A percentile compares a stretch with the other conserved stretches of the same genome.
Evolutionary conservation across 2,113 vertebrate species (phyloP).

Genomic region (Xyliphius kryptos): DNA sequence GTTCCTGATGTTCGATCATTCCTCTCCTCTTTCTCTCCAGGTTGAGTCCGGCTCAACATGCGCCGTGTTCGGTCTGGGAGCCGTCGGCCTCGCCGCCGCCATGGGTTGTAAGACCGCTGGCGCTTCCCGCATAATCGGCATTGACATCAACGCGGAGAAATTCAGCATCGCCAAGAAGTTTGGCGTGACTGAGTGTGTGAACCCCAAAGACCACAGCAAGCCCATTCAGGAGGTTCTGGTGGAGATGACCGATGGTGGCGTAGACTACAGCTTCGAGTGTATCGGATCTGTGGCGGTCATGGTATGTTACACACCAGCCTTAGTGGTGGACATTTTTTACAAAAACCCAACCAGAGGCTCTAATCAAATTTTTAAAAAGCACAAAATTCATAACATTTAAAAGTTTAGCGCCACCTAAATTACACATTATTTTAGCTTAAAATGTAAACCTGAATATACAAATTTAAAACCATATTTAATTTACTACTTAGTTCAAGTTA

Average conservation of each 20-base stretch:
- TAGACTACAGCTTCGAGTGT: slow-evolving; percentile 89
- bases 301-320: slow-evolving; percentile 59
- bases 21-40: slow-evolving; percentile 47
- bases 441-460: no score
- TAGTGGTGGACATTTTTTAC: no score
- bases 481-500: no score
- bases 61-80: slow-evolving; percentile 80
- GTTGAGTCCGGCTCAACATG: slow-evolving; percentile 87
- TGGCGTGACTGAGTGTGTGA: slow-evolving; percentile 81
- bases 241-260: slow-evolving; percentile 77
- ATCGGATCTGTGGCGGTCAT: slow-evolving; percentile 73
- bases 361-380: no score
- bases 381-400: no score
- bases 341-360: no score
- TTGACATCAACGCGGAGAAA: slow-evolving; percentile 79
- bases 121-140: slow-evolving; percentile 79
- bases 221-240: slow-evolving; percentile 78
- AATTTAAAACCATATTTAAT: no score
- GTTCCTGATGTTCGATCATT: neutral
- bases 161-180: slow-evolving; percentile 78
- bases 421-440: no score
- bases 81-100: slow-evolving; percentile 77
- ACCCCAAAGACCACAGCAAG: slow-evolving; percentile 75
- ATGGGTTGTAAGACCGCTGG: slow-evolving; percentile 83
- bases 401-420: no score